Conservation (phyloP, 2,888 invertebrate species). For the Digitonthophagus gazella region DNA sequence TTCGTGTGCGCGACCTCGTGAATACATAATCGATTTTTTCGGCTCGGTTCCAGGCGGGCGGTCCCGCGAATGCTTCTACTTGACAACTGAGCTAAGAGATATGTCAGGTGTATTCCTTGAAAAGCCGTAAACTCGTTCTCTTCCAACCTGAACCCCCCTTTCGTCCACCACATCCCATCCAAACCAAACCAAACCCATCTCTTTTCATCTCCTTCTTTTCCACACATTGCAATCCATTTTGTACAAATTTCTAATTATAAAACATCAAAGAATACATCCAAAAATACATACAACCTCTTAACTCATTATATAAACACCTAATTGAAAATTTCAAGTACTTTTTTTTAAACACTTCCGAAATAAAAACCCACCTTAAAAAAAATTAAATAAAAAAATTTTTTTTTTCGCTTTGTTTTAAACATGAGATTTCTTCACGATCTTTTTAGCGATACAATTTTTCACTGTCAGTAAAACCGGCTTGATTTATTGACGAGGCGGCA, state of each 20-base stretch:
- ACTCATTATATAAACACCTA: too few species aligned
- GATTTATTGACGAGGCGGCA: neutral
- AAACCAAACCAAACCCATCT: too few species aligned
- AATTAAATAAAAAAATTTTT: too few species aligned
- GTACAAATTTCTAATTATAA: too few species aligned
- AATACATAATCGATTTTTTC: conserved; percentile 12
- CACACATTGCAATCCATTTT: too few species aligned
- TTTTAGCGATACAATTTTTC: neutral
- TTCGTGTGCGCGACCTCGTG: neutral
- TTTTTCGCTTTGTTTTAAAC: too few species aligned
- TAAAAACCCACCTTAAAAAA: too few species aligned
- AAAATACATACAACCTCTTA: too few species aligned
- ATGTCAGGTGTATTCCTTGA: conserved; percentile 18
- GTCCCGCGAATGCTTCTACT: conserved; percentile 4
- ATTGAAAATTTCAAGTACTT: too few species aligned
- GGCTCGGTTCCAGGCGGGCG: neutral
- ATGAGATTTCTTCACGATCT: neutral
- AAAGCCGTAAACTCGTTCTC: conserved; percentile 18
- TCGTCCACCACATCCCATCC: neutral
- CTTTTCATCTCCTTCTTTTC: neutral
- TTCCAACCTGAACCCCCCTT: neutral
- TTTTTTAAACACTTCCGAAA: too few species aligned
- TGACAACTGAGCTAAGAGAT: conserved; percentile 16
- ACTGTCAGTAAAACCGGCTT: neutral
- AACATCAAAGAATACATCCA: too few species aligned